phyloP scores from a whole-genome alignment of 2,888 invertebrate genomes.

The Drosophila anomelani region DNA sequence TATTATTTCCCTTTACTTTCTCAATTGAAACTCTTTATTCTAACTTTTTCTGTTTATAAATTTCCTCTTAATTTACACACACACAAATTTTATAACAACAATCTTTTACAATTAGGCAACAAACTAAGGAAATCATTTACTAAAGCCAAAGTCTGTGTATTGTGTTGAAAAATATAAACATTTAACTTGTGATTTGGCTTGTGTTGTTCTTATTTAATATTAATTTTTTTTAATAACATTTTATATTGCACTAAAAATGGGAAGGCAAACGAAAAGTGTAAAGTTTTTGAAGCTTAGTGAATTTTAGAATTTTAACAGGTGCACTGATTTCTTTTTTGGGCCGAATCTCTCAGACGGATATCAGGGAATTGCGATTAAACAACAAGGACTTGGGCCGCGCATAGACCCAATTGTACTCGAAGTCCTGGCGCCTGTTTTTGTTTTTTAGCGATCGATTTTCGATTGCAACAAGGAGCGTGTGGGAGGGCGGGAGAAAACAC shows the following conservation, averaged over 20 bases:
- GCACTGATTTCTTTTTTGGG: constrained; percentile 1
- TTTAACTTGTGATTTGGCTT: constrained; percentile 8
- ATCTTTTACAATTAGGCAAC: constrained; percentile 27
- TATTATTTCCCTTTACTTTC: not conserved
- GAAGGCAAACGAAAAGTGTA: constrained; percentile 15
- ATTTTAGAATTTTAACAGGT: constrained; percentile 10
- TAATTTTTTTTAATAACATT: constrained; percentile 3
- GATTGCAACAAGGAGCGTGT: constrained; percentile 26
- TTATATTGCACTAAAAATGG: constrained; percentile 44
- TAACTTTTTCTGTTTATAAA: not conserved
- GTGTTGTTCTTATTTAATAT: constrained; percentile 26
- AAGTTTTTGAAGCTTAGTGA: not conserved
- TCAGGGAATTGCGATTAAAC: constrained; percentile 80
- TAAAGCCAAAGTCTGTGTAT: constrained; percentile 27
- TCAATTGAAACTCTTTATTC: not conserved
- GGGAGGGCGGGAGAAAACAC: constrained; percentile 12
- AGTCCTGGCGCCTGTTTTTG: constrained; percentile 66
- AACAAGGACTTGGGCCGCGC: constrained; percentile 82
- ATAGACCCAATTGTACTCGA: constrained; percentile 83
- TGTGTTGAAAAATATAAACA: constrained; percentile 1
- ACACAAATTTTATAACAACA: constrained; percentile 8
- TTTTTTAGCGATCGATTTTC: constrained; percentile 40
- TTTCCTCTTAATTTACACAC: constrained; percentile 10
- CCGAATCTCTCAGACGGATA: constrained; percentile 65
- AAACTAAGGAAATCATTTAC: constrained; percentile 18